Base-by-base conservation (phyloP, 2,888 invertebrate genomes). In the Acanthosepion pharaonis region DNA sequence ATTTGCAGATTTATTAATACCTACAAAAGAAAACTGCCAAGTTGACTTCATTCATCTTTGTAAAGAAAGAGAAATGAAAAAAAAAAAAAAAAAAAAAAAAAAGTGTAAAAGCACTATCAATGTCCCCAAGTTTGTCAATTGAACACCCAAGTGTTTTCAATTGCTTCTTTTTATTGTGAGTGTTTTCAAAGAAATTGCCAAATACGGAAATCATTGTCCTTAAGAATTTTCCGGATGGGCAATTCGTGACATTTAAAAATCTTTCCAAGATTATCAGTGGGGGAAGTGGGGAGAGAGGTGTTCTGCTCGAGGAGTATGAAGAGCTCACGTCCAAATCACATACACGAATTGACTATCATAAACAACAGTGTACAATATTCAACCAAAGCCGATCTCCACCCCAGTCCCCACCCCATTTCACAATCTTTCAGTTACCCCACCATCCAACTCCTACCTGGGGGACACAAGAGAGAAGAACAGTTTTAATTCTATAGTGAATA, bases 101-200 rank as follows among this genome's bases (percentile, higher is more conserved):
- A 78, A 6, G 3, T 2, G 11, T 5, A 78, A 78, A 78, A 15
- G 5, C 33, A n/a, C 78, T 33, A 33, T 78, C n/a, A 78, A 78
- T 78, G 78, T 78, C 78, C 78, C 78, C 78, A 78, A 78, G 78
- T 78, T 78, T 78, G 78, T 78, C 78, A 78, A 78, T 78, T 78
- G 78, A 78, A 78, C 78, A 33, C n/a, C 78, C 5, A 33, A 78
- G 78, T 78, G 78, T 78, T 78, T 78, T 78, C n/a, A 78, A 78
- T 78, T 78, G 78, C 78, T 78, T 78, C 78, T 78, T 78, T 33
- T 78, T 78, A n/a, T 78, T 78, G n/a, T 78, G 78, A 78, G 15
- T 78, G 78, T 78, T 78, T 78, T 78, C 78, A 78, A 78, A 78
- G 78, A 78, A 78, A 78, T 78, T 78, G 78, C 78, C 78, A 78